phyloP scores from a whole-genome alignment of 2,888 invertebrate genomes.

The Drosophila flavopinicola region DNA sequence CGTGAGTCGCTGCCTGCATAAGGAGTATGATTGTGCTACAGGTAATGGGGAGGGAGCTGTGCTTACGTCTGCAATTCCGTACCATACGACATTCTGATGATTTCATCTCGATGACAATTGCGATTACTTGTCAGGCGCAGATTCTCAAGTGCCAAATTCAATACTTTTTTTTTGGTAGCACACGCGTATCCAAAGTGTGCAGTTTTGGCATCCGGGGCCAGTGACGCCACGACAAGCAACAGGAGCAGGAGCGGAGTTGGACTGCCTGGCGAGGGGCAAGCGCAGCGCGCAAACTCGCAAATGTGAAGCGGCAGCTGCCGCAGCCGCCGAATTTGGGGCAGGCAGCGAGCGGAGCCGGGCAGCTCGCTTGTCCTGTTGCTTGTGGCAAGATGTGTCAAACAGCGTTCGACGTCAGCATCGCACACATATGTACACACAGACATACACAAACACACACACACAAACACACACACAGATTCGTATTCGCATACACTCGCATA shows the following conservation, averaged over 20 bases:
- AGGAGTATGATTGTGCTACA: not conserved
- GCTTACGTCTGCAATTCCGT: not conserved
- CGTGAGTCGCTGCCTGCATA: not conserved
- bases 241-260: not conserved
- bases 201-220: slow-evolving; percentile 59
- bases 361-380: slow-evolving; percentile 65
- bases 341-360: slow-evolving; percentile 29
- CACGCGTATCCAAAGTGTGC: slow-evolving; percentile 66
- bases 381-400: slow-evolving; percentile 58
- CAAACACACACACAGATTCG: slow-evolving; percentile 4
- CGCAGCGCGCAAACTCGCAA: slow-evolving; percentile 56
- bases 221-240: slow-evolving; percentile 29
- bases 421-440: slow-evolving; percentile 23
- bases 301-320: slow-evolving; percentile 40
- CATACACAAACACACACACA: not conserved
- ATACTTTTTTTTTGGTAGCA: slow-evolving; percentile 66
- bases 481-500: not conserved
- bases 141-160: slow-evolving; percentile 25
- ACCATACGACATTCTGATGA: too few relatives aligned
- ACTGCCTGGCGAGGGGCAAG: slow-evolving; percentile 2
- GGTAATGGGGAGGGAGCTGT: not conserved
- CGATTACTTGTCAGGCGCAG: slow-evolving; percentile 4
- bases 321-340: slow-evolving; percentile 63
- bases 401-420: slow-evolving; percentile 69
- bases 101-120: slow-evolving; percentile 13